Percentiles rank a stretch among this genome's conserved stretches.
These are phyloP conservation scores for Nothura maculosa DNA, from an alignment of 2,797 vertebrate genomes.

Conservation along the genomic window DNA sequence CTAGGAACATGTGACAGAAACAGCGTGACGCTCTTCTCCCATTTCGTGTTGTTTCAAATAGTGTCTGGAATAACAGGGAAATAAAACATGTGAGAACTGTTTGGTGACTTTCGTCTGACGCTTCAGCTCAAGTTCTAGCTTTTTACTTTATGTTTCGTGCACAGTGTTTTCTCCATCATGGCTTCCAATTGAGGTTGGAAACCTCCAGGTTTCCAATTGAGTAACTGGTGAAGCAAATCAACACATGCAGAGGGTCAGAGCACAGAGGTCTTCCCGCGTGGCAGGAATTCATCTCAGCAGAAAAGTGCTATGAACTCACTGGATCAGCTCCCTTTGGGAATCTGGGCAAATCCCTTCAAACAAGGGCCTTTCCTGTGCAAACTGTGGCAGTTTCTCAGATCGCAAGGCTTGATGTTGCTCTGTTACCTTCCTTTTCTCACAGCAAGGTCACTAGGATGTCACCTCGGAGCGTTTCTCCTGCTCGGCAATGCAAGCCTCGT, in stretches of 20 bases:
- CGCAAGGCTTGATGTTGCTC: background rate
- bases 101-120: background rate
- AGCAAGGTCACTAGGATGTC: background rate
- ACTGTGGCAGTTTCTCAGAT: background rate
- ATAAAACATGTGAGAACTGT: background rate
- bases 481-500: background rate
- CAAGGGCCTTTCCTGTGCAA: background rate
- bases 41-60: background rate
- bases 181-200: background rate
- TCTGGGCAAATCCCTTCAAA: background rate
- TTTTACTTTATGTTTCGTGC: background rate
- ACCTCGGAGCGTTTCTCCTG: background rate
- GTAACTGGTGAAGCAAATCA: background rate
- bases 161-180: background rate
- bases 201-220: background rate
- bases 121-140: background rate
- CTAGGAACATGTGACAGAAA: background rate
- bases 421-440: background rate
- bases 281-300: background rate
- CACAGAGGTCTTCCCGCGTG: background rate
- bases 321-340: background rate
- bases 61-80: background rate
- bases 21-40: background rate
- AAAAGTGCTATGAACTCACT: background rate
- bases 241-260: background rate